Percentiles rank a stretch among this genome's conserved stretches.
These are phyloP conservation scores for Hypselothyrea guttata DNA, from an alignment of 2,888 invertebrate genomes.

Conservation along the genomic window DNA sequence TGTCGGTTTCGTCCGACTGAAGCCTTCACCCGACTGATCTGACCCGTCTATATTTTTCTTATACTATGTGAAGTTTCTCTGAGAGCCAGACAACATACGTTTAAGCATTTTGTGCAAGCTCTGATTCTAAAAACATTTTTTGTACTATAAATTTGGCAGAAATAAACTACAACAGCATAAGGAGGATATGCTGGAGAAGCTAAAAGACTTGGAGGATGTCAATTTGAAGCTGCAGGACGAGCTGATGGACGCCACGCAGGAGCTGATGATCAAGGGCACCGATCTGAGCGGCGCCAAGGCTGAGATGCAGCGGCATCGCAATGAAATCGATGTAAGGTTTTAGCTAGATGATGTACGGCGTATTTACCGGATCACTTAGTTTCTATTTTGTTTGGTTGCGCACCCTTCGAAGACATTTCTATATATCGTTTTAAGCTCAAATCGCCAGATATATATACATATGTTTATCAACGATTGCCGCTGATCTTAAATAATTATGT, in stretches of 20 bases:
- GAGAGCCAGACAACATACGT: no score
- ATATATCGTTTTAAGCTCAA: slow-evolving; percentile 58
- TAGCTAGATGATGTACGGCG: slow-evolving; percentile 53
- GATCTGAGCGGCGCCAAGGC: slow-evolving; percentile 84
- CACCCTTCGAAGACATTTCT: slow-evolving; percentile 74
- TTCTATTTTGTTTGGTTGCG: slow-evolving; percentile 43
- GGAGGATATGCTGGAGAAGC: slow-evolving; percentile 82
- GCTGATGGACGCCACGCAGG: slow-evolving; percentile 84
- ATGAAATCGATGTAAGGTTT: slow-evolving; percentile 84
- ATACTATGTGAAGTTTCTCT: no score
- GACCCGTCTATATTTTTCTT: no score
- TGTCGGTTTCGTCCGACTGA: no score
- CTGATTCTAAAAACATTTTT: no score
- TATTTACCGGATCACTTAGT: slow-evolving; percentile 8
- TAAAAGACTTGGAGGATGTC: slow-evolving; percentile 84
- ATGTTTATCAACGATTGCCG: slow-evolving; percentile 51
- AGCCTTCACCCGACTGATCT: no score
- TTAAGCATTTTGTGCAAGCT: no score
- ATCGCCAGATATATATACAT: slow-evolving; percentile 62
- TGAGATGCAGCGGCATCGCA: slow-evolving; percentile 84
- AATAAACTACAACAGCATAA: slow-evolving; percentile 82
- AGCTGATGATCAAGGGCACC: slow-evolving; percentile 83
- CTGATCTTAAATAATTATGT: slow-evolving; percentile 56
- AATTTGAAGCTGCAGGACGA: slow-evolving; percentile 84
- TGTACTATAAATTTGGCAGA: slow-evolving; percentile 49